Base-by-base conservation (phyloP, 2,888 invertebrate genomes). In the Ceramica pisi region DNA sequence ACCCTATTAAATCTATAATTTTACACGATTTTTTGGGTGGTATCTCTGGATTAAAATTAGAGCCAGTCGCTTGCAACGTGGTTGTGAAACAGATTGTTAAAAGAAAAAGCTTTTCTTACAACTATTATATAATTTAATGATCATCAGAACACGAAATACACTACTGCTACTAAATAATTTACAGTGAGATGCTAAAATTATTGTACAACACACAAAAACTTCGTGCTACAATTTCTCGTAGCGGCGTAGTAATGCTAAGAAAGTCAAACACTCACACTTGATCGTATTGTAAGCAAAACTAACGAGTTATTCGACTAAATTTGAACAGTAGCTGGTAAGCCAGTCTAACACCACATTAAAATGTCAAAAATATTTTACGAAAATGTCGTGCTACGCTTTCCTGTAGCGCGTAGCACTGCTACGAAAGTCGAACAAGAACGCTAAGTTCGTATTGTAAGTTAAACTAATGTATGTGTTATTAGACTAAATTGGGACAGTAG, bases 321-420 rank as follows among this genome's bases (percentile, higher is more conserved):
- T 55, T 55, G 59, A 23, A 23, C 61, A 59, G 66, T 68, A 63
- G 71, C 78, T 53, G 51, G 68, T 72, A 75, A 81, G 68, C 55
- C 70, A 80, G 86, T 79, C 85, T 86, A 87, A 87, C 90, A 89
- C 88, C 87, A 41, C 3, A 41, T 41, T 8, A 19, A 19, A 7
- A 46, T 19, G 19, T 46, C 46, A 46, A 46, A 19, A 6, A 46
- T 19, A 19, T 46, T 46, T 46, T 8, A 1, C 8, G 21, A 53
- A 59, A 26, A 14, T 0, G 14, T 38, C n/a, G n/a, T 65, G 83
- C 79, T 79, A 79, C 80, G 75, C 35, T 35, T 51, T 79, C 50
- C 68, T 81, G 79, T 80, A 80, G 83, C 81, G 21, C 78, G 72
- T 78, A 78, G 79, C 79, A 72, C 21, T 79, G 75, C 79, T 80